Evolutionary conservation across 2,797 vertebrate species (phyloP).

Genomic region (Apodemus agrarius): DNA sequence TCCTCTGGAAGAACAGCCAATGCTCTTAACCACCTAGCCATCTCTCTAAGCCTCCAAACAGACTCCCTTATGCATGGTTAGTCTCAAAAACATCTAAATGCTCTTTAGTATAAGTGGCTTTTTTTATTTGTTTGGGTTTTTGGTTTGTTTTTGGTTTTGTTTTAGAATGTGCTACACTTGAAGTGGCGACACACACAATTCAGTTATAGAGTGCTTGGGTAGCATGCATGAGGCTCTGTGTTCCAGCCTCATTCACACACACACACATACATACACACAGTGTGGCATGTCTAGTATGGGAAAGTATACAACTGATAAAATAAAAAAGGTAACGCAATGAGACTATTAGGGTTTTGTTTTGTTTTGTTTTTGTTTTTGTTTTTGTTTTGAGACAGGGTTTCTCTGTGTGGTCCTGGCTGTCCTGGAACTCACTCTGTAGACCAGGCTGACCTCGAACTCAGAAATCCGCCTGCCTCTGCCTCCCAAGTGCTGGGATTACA

Average conservation of each 20-base stretch:
- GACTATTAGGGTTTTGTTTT: no score
- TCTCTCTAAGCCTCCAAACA: neutral
- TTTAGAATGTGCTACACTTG: neutral
- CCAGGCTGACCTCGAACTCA: no score
- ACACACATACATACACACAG: neutral
- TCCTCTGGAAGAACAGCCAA: neutral
- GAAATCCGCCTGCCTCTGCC: no score
- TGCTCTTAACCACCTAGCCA: neutral
- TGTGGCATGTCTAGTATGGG: neutral
- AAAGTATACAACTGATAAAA: neutral
- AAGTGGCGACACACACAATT: neutral
- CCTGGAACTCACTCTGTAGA: no score
- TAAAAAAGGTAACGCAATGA: neutral
- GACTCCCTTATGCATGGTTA: neutral
- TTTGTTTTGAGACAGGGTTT: no score
- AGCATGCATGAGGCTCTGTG: neutral
- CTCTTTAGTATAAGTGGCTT: neutral
- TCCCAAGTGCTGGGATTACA: no score
- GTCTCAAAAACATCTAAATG: slow-evolving; percentile 33
- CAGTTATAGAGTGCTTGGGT: neutral
- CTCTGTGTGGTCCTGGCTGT: no score
- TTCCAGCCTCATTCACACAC: neutral
- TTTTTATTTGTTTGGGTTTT: neutral
- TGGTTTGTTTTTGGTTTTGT: neutral
- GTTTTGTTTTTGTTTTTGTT: no score